Base-by-base conservation (phyloP, 2,888 invertebrate genomes). In the Tetanocera ferruginea region DNA sequence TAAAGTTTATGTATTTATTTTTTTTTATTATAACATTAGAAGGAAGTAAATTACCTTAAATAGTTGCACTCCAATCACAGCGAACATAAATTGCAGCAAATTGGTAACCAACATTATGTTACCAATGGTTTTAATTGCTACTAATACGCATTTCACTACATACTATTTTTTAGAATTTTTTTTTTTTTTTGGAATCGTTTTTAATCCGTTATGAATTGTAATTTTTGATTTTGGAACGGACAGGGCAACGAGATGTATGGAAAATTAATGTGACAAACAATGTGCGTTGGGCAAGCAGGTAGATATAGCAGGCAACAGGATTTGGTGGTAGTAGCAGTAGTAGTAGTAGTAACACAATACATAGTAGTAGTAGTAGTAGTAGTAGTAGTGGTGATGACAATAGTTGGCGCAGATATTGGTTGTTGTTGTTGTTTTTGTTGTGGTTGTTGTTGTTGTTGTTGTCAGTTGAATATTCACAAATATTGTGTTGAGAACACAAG, bases 81-180 rank as follows among this genome's bases (percentile, higher is more conserved):
- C 98, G 92, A 99, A 99, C 98, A 99, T 99, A 94, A 99, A 99
- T 94, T 98, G 97, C 91, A 99, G 96, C 91, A 99, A 96, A 93
- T 98, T 98, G 91, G 99, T 99, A 92, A 99, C 99, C 94, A 99
- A 94, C 95, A 99, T 98, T 92, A 99, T 99, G 94, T 99, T 99
- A 92, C 98, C 98, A 93, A 98, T 98, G 90, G 98, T 98, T 94
- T 97, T 97, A 92, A 98, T 96, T 89, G 98, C 98, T 92, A 98
- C 98, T 93, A 98, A 97, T 93, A 98, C 99, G 94, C 99, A 99
- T 94, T 99, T 98, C 90, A 99, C 99, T 92, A 99, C 99, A 93
- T 99, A 98, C 97, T n/a, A n/a, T n/a, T n/a, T n/a, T n/a, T n/a
- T n/a, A n/a, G n/a, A n/a, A n/a, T n/a, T n/a, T n/a, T n/a, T n/a